Base-by-base conservation (phyloP, 2,888 invertebrate genomes). In the Ctenicera cuprea region DNA sequence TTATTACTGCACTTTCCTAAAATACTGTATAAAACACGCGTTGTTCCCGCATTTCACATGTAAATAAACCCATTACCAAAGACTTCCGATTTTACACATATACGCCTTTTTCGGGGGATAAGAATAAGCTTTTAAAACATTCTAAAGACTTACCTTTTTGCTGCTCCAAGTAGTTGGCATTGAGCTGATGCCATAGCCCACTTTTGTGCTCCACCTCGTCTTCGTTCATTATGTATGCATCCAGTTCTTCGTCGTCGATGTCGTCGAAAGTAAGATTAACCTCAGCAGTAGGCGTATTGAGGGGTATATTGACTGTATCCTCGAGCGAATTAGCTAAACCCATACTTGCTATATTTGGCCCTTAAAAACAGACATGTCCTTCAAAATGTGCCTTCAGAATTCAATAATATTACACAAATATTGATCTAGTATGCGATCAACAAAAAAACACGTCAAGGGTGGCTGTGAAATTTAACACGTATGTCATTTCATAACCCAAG, bases 211-310 rank as follows among this genome's bases (percentile, higher is more conserved):
- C 87, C 0, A 94, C 92, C 86, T 99, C 99, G 63, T 92, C 91
- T 48, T 94, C 94, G 1, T 90, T 91, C 88, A 96, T 90, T 74
- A 98, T 95, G 81, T 97, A 94, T 12, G 93, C 92, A 83, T 95
- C 94, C 57, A 99, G 90, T 88, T 99, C 98, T 4, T 92, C 93
- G 82, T 99, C 99, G 82, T 98, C 96, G 61, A 97, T 90, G 43
- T 91, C 92, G 48, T 92, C 92, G 45, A 95, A 88, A 77, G 93
- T 89, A 14, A 96, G 86, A 78, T 94, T 94, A 0, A 83, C 77
- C 30, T 82, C 80, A 1, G 82, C 79, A 1, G 79, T 74, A 8
- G 79, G 68, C 9, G 80, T 77, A 20, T 75, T 77, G 9, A 75
- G 50, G 11, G 81, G 67, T 7, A 69, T 52, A 83, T 88, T 82